Evolutionary conservation across 2,797 vertebrate species (phyloP).

Genomic region (Sebastes goodei): DNA sequence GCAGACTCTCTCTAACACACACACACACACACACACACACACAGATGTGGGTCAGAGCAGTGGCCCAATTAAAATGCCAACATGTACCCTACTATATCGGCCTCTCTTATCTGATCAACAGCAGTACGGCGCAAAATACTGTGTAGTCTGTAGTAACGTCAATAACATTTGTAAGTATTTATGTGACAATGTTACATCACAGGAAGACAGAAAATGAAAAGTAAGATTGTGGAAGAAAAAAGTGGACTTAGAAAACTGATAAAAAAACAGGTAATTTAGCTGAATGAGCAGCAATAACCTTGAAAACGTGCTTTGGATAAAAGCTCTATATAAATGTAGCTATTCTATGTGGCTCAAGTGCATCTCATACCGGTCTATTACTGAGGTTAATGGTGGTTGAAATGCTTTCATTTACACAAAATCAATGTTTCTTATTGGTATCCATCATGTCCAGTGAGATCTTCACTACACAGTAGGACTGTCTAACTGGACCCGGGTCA

Average conservation of each 20-base stretch:
- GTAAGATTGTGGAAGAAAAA: background rate
- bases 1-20: background rate
- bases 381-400: background rate
- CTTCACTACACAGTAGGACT: background rate
- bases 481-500: slow-evolving; percentile 22
- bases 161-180: background rate
- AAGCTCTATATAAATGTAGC: background rate
- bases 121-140: background rate
- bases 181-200: background rate
- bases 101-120: slow-evolving; percentile 27
- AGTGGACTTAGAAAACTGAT: background rate
- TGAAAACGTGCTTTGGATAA: background rate
- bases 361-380: background rate
- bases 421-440: background rate
- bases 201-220: background rate
- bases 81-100: slow-evolving; percentile 14
- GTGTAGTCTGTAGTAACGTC: background rate
- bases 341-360: background rate
- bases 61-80: slow-evolving; percentile 55
- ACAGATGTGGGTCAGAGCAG: slow-evolving; percentile 57
- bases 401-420: background rate
- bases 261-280: background rate
- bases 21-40: background rate
- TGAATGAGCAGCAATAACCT: background rate
- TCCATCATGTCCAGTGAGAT: background rate